Evolutionary conservation across 1,140 invertebrate species (phyloP).

Genomic region (Probaryconus sp.): DNA sequence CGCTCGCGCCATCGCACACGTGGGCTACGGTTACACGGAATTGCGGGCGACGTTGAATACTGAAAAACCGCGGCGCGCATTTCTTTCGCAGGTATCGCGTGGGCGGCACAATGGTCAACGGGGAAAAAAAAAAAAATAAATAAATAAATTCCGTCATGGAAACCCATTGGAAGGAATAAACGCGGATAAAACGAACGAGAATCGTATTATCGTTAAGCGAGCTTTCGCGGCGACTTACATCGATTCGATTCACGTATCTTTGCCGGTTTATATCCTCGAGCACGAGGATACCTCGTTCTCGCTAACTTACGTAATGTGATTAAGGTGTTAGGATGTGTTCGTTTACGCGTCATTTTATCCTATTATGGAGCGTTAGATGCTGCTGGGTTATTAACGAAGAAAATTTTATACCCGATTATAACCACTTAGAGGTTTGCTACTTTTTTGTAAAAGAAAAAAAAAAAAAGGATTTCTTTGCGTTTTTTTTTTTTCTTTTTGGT

Average conservation of each 20-base stretch:
- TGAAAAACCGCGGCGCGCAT: constrained; percentile 8
- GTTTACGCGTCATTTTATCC: constrained; percentile 7
- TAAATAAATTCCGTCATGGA: background rate
- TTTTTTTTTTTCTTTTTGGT: too few relatives aligned
- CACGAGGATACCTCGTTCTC: too few relatives aligned
- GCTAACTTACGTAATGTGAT: constrained; percentile 34
- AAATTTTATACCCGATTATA: too few relatives aligned
- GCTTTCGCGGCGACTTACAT: constrained; percentile 27
- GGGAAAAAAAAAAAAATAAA: constrained; percentile 3
- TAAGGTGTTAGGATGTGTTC: constrained; percentile 37
- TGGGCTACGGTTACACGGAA: constrained; percentile 41
- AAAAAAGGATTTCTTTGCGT: too few relatives aligned
- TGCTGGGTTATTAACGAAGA: background rate
- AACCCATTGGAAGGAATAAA: constrained; percentile 10
- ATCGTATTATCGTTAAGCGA: constrained; percentile 23
- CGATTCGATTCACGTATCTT: constrained; percentile 21
- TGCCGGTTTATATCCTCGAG: constrained; percentile 22
- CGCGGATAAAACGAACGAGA: background rate
- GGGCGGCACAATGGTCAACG: constrained; percentile 6
- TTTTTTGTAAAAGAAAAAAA: too few relatives aligned
- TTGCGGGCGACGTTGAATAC: constrained; percentile 27
- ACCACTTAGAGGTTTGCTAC: too few relatives aligned
- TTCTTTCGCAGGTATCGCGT: background rate
- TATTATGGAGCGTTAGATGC: background rate
- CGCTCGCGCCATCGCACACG: constrained; percentile 34